A percentile compares a stretch with the other conserved stretches of the same genome.
phyloP scores from a whole-genome alignment of 1,140 invertebrate genomes.

The Leptopilina boulardi region DNA sequence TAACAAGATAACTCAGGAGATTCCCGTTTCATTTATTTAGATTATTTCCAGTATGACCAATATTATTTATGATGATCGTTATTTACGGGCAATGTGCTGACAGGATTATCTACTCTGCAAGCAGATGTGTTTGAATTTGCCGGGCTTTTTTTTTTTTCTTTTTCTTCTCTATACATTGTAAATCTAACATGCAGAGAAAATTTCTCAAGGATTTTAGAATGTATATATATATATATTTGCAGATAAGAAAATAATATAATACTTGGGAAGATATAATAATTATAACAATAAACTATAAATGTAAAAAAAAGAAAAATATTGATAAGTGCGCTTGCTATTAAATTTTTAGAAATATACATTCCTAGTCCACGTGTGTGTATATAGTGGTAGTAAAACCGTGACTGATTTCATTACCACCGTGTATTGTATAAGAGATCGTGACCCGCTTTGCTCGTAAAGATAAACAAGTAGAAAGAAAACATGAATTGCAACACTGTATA shows the following conservation, averaged over 20 bases:
- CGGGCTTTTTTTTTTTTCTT: not conserved
- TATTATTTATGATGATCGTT: conserved; percentile 5
- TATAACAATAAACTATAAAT: conserved; percentile 9
- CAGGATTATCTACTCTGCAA: not conserved
- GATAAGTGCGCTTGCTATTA: not conserved
- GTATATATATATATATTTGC: not conserved
- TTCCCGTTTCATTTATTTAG: not conserved
- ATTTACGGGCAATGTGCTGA: conserved; percentile 1
- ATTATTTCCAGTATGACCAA: conserved; percentile 1
- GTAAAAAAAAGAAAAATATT: not conserved
- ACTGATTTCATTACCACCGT: conserved; percentile 31
- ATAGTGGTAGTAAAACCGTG: conserved; percentile 21
- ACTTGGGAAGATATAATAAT: not conserved
- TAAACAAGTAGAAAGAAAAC: conserved; percentile 28
- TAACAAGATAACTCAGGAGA: not conserved
- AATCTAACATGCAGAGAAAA: not conserved
- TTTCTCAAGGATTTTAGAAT: not conserved
- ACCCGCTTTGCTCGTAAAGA: conserved; percentile 27
- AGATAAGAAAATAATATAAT: not conserved
- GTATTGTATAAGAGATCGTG: conserved; percentile 33
- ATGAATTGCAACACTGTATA: conserved; percentile 28
- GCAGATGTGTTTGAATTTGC: not conserved
- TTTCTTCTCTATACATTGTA: not conserved
- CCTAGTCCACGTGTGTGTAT: not conserved
- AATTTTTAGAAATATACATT: not conserved